Percentiles rank a stretch among this genome's conserved stretches.
Conservation (phyloP, 2,113 vertebrate genomes). For the Petaurus breviceps region DNA sequence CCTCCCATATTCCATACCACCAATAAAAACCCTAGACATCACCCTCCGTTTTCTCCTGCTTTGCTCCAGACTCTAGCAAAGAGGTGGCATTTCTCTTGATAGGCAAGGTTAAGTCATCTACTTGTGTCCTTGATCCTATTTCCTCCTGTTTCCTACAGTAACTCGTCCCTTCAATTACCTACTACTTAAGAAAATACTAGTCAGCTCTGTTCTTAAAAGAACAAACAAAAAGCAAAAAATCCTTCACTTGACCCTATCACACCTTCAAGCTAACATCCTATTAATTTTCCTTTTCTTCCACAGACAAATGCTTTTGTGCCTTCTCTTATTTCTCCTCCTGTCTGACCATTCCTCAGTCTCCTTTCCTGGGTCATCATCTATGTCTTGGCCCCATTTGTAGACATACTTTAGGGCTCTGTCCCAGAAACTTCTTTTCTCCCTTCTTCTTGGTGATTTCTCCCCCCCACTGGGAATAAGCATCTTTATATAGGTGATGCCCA, state of each 20-base stretch:
- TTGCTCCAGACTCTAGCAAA: background rate
- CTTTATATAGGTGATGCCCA: background rate
- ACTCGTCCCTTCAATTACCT: background rate
- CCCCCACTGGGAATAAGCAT: background rate
- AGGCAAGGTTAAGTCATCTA: background rate
- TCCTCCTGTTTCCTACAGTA: background rate
- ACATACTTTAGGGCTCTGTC: background rate
- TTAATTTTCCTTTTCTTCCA: background rate
- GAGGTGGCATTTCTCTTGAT: background rate
- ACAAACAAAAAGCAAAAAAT: no score
- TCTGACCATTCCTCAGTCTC: background rate
- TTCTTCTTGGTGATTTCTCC: background rate
- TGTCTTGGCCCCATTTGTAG: background rate
- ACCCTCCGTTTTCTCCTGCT: background rate
- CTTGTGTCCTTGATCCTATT: background rate
- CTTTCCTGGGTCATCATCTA: background rate
- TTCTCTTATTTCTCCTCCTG: background rate
- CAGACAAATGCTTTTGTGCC: background rate
- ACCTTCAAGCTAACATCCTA: background rate
- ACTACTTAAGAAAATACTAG: background rate
- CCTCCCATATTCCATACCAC: background rate
- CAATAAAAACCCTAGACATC: background rate
- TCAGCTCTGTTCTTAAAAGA: no score
- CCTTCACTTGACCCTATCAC: background rate
- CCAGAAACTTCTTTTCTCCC: background rate